Evolutionary conservation across 2,888 invertebrate species (phyloP).

Genomic region (Pachydiplax longipennis): DNA sequence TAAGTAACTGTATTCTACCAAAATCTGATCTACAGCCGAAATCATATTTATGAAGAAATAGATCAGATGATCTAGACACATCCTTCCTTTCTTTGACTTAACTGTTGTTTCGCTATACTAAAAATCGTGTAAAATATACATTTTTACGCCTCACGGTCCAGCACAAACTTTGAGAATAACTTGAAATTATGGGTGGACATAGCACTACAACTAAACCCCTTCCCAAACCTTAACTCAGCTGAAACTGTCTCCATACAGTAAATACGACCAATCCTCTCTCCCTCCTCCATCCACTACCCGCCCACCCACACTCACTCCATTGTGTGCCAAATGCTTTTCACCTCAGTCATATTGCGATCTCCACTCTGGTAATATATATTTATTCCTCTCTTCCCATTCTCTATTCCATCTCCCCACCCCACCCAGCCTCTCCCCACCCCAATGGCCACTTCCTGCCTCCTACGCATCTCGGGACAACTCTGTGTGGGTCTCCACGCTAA

Average conservation of each 20-base stretch:
- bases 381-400: constrained; percentile 1
- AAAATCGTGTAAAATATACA: too few species aligned
- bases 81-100: too few species aligned
- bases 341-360: constrained; percentile 44
- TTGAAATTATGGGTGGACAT: not conserved
- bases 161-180: too few species aligned
- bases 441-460: not conserved
- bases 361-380: constrained; percentile 35
- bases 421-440: not conserved
- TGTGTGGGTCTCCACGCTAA: constrained; percentile 44
- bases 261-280: not conserved
- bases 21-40: too few species aligned
- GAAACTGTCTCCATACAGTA: constrained; percentile 22
- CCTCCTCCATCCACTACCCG: not conserved
- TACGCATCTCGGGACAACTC: constrained; percentile 17
- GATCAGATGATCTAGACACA: too few species aligned
- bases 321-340: constrained; percentile 41
- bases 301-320: constrained; percentile 37
- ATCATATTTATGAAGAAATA: too few species aligned
- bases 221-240: not conserved
- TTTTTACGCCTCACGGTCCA: too few species aligned
- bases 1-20: too few species aligned
- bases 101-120: too few species aligned
- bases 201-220: not conserved
- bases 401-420: not conserved